phyloP scores from a whole-genome alignment of 1,140 invertebrate genomes.

The Philopotamus ludificatus region DNA sequence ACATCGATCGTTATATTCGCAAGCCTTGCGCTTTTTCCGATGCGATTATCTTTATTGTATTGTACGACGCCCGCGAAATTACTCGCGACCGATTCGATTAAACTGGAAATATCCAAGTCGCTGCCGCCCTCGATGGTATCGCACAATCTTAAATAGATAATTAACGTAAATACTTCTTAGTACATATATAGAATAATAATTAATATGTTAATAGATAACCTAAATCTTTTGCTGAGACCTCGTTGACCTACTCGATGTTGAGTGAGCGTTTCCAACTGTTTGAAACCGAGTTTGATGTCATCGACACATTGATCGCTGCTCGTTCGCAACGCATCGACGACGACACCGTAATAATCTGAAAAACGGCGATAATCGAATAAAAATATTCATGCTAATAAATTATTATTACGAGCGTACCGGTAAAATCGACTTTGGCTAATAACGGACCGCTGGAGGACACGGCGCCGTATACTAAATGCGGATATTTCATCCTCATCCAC shows the following conservation, averaged over 20 bases:
- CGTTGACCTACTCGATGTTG: slow-evolving; percentile 60
- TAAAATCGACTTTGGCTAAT: slow-evolving; percentile 80
- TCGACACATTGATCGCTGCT: slow-evolving; percentile 61
- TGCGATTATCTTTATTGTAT: slow-evolving; percentile 92
- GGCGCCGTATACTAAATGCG: slow-evolving; percentile 80
- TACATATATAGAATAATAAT: slow-evolving; percentile 23
- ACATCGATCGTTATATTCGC: slow-evolving; percentile 78
- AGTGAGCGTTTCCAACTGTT: slow-evolving; percentile 65
- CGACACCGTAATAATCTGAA: slow-evolving; percentile 75
- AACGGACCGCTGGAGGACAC: slow-evolving; percentile 89
- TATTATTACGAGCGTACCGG: slow-evolving; percentile 53
- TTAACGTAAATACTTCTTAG: slow-evolving; percentile 28
- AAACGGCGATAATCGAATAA: slow-evolving; percentile 43
- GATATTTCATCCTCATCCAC: slow-evolving; percentile 88
- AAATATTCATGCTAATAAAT: not conserved
- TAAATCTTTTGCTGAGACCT: slow-evolving; percentile 67
- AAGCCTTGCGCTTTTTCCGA: slow-evolving; percentile 59
- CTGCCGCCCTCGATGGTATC: slow-evolving; percentile 68
- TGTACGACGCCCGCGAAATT: slow-evolving; percentile 88
- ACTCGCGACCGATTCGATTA: slow-evolving; percentile 77
- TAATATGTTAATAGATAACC: slow-evolving; percentile 51
- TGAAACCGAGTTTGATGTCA: slow-evolving; percentile 63
- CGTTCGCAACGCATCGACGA: slow-evolving; percentile 66
- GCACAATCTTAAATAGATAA: slow-evolving; percentile 64
- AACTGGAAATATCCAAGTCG: slow-evolving; percentile 72